These are phyloP conservation scores for Campoplex nolae DNA, from an alignment of 2,888 invertebrate genomes.

Conservation along the genomic window DNA sequence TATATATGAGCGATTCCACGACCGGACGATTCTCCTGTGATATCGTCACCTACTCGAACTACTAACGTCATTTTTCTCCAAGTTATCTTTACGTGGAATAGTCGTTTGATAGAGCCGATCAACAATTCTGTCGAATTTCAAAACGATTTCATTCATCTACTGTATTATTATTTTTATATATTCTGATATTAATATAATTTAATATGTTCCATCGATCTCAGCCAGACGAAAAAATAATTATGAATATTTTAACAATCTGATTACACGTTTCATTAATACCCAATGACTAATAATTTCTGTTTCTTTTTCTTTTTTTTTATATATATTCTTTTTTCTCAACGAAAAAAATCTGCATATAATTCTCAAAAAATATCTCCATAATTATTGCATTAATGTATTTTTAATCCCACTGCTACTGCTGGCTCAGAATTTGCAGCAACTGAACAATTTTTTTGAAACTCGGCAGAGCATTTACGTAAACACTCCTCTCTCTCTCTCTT, in stretches of 20 bases:
- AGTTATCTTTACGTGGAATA: background rate
- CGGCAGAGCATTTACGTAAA: no score
- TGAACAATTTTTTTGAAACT: no score
- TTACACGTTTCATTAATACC: background rate
- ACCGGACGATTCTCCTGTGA: background rate
- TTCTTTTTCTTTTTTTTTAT: background rate
- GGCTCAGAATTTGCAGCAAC: no score
- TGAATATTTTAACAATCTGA: background rate
- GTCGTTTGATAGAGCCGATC: background rate
- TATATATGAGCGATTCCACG: conserved; percentile 4
- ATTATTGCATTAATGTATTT: no score
- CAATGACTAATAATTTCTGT: background rate
- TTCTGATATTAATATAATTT: background rate
- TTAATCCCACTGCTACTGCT: no score
- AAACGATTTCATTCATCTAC: background rate
- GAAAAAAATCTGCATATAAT: background rate
- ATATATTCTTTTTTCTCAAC: background rate
- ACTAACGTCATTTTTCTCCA: background rate
- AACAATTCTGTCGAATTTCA: background rate
- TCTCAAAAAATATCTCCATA: no score
- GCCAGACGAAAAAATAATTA: background rate
- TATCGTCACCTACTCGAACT: background rate
- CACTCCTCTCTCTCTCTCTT: no score
- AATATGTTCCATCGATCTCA: background rate
- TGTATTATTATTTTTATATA: no score